Conservation (phyloP, 2,113 vertebrate species). For the Tachuris rubrigastra region DNA sequence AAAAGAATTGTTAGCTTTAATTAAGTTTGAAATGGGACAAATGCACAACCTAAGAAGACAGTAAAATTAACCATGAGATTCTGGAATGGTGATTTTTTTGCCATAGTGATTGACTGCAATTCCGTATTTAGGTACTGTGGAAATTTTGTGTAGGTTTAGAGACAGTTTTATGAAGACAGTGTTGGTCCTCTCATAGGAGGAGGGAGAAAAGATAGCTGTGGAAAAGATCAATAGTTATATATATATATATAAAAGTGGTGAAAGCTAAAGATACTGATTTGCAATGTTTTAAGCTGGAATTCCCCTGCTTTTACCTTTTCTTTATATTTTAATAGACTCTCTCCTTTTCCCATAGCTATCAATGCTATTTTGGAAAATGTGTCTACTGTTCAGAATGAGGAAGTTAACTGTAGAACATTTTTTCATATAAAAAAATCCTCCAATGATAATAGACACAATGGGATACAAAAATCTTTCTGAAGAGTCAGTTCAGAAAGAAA, state of each 20-base stretch:
- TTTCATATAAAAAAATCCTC: neutral
- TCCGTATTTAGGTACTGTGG: neutral
- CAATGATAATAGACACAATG: neutral
- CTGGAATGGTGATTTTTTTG: neutral
- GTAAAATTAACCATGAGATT: conserved; percentile 27
- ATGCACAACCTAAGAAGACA: neutral
- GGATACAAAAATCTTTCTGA: neutral
- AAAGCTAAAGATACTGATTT: neutral
- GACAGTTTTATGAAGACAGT: neutral
- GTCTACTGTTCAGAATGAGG: neutral
- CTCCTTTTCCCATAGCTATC: neutral
- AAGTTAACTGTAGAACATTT: neutral
- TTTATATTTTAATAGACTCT: neutral
- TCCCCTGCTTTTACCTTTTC: neutral
- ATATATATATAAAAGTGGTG: neutral
- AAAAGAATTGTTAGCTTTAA: conserved; percentile 63
- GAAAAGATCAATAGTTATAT: neutral
- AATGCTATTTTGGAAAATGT: neutral
- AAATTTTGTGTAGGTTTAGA: neutral
- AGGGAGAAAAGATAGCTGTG: neutral
- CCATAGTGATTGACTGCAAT: neutral
- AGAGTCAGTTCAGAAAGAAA: neutral
- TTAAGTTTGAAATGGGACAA: conserved; percentile 53
- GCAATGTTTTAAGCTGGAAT: neutral
- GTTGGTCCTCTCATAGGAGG: neutral